These are phyloP conservation scores for Onychomys leucogaster DNA, from an alignment of 2,797 vertebrate genomes.

Conservation along the genomic window DNA sequence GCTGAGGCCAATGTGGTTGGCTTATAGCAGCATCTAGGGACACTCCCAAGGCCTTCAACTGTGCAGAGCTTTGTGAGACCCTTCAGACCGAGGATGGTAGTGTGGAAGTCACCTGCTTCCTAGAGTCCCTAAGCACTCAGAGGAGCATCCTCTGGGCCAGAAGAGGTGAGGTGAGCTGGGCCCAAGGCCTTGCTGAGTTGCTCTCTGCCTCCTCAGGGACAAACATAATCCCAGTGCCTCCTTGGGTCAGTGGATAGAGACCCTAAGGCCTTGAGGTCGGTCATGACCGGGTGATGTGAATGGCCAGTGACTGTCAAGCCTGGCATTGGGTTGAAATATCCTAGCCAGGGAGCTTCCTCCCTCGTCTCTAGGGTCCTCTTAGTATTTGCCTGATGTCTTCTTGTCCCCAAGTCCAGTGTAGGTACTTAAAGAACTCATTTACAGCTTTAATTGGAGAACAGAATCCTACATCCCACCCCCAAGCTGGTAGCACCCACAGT, in stretches of 20 bases:
- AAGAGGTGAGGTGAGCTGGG: not conserved
- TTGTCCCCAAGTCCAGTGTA: not conserved
- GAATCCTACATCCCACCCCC: not conserved
- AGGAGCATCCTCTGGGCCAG: not conserved
- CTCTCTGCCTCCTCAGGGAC: not conserved
- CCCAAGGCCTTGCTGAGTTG: not conserved
- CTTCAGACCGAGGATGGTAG: not conserved
- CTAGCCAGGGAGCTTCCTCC: not conserved
- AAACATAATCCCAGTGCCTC: not conserved
- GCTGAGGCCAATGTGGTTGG: not conserved
- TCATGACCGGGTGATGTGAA: not conserved
- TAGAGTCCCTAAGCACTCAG: fast-evolving
- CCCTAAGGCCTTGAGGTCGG: not conserved
- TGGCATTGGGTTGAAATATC: not conserved
- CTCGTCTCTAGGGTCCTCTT: not conserved
- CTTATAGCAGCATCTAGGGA: not conserved
- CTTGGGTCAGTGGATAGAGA: not conserved
- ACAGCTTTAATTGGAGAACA: not conserved
- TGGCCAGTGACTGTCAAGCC: not conserved
- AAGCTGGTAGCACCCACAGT: fast-evolving
- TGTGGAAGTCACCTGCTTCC: not conserved
- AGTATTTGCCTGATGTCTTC: not conserved
- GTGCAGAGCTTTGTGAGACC: not conserved
- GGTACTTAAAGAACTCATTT: not conserved
- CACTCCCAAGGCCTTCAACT: not conserved